Percentiles rank a stretch among this genome's conserved stretches.
These are phyloP conservation scores for Tetragnatha versicolor DNA, from an alignment of 1,140 invertebrate species.

Conservation along the genomic window DNA sequence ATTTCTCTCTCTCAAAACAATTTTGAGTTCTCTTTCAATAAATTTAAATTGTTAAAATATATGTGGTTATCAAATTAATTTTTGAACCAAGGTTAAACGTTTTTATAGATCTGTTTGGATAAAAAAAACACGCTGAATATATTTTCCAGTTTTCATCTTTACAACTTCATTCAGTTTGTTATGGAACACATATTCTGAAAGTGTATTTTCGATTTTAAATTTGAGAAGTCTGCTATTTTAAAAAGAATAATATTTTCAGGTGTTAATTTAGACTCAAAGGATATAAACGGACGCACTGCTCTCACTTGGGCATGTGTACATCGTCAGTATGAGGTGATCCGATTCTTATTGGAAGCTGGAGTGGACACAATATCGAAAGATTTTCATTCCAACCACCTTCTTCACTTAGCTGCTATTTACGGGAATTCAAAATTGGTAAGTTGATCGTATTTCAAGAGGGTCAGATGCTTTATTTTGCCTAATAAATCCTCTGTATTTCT, in stretches of 20 bases:
- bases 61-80: too few species aligned
- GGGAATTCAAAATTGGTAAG: not conserved
- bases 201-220: not conserved
- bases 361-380: not conserved
- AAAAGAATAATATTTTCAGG: slow-evolving; percentile 1
- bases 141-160: not conserved
- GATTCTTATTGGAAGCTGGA: slow-evolving; percentile 4
- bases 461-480: too few species aligned
- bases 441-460: too few species aligned
- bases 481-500: too few species aligned
- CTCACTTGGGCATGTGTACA: slow-evolving; percentile 1
- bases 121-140: not conserved
- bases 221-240: not conserved
- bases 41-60: too few species aligned
- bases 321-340: not conserved
- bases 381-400: not conserved
- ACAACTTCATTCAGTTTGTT: not conserved
- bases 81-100: not conserved
- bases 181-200: not conserved
- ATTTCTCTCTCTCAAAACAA: too few species aligned
- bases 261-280: not conserved
- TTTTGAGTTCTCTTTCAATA: too few species aligned
- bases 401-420: slow-evolving; percentile 11
- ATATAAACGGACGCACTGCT: slow-evolving; percentile 2
- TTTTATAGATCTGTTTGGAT: not conserved